Evolutionary conservation across 2,888 invertebrate genomes (phyloP).

Genomic region (Liodrosophila aerea): DNA sequence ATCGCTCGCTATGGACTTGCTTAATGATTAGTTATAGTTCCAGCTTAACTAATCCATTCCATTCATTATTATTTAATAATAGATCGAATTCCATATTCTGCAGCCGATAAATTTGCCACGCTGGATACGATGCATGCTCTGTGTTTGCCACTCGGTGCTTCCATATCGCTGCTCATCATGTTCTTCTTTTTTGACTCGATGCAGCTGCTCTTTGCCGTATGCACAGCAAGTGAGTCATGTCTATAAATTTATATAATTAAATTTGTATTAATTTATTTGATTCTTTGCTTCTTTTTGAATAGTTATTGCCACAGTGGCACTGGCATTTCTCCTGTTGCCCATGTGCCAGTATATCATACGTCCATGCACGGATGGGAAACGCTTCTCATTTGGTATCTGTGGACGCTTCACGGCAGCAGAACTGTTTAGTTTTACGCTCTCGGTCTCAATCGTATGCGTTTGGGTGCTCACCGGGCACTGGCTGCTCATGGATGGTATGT

Average conservation of each 20-base stretch:
- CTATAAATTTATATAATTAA: neutral
- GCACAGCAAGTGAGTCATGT: slow-evolving; percentile 94
- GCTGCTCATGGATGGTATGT: slow-evolving; percentile 96
- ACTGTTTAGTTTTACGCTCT: slow-evolving; percentile 94
- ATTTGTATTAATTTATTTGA: neutral
- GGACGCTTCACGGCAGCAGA: slow-evolving; percentile 97
- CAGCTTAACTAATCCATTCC: no score
- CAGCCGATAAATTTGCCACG: slow-evolving; percentile 90
- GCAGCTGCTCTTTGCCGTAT: slow-evolving; percentile 97
- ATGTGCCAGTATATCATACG: slow-evolving; percentile 98
- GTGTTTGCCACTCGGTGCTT: slow-evolving; percentile 97
- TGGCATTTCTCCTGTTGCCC: slow-evolving; percentile 97
- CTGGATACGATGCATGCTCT: slow-evolving; percentile 98
- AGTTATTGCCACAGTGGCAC: slow-evolving; percentile 98
- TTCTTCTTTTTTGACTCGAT: slow-evolving; percentile 99
- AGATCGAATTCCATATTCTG: no score
- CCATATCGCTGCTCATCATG: slow-evolving; percentile 97
- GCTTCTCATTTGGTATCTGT: slow-evolving; percentile 94
- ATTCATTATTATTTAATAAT: no score
- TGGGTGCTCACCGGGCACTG: slow-evolving; percentile 99
- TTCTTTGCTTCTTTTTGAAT: slow-evolving; percentile 66
- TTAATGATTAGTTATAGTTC: no score
- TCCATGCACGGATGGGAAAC: slow-evolving; percentile 91
- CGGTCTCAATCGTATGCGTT: slow-evolving; percentile 96
- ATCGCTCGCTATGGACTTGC: no score